Evolutionary conservation across 2,113 vertebrate species (phyloP).

Genomic region (Perccottus glenii): DNA sequence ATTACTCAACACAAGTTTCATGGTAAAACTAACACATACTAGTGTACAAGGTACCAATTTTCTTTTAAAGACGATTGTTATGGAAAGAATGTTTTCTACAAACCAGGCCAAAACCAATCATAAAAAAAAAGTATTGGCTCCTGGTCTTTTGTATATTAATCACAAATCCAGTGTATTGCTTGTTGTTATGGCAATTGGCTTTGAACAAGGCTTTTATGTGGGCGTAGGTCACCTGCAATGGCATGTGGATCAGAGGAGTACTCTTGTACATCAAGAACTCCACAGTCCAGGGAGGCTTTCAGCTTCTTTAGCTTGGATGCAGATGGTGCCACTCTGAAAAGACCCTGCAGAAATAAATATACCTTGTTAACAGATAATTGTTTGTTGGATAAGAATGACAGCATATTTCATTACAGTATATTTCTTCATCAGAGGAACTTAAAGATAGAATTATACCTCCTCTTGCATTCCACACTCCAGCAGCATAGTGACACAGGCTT

Average conservation of each 20-base stretch:
- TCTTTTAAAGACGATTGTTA: too few species aligned
- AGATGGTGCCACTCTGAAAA: slow-evolving; percentile 95
- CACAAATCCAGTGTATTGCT: neutral
- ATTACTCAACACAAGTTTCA: slow-evolving; percentile 49
- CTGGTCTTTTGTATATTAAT: slow-evolving; percentile 13
- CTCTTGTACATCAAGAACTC: slow-evolving; percentile 95
- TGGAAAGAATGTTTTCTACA: slow-evolving; percentile 3
- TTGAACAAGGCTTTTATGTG: slow-evolving; percentile 36
- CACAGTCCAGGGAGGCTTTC: slow-evolving; percentile 96
- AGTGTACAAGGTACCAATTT: neutral
- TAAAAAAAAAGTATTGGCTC: neutral
- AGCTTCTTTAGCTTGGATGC: slow-evolving; percentile 99
- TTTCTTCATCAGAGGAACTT: neutral
- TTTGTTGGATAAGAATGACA: too few species aligned
- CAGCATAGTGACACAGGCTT: slow-evolving; percentile 96
- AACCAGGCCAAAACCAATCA: neutral
- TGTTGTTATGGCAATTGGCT: slow-evolving; percentile 55
- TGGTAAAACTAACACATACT: slow-evolving; percentile 30
- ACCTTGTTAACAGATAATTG: too few species aligned
- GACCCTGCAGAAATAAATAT: slow-evolving; percentile 79
- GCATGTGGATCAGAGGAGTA: slow-evolving; percentile 96
- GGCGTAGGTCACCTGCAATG: slow-evolving; percentile 87
- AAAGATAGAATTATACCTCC: slow-evolving; percentile 78
- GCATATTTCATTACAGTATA: neutral
- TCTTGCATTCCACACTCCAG: slow-evolving; percentile 95